These are phyloP conservation scores for Raja brachyura DNA, from an alignment of 2,113 vertebrate species.

Conservation along the genomic window DNA sequence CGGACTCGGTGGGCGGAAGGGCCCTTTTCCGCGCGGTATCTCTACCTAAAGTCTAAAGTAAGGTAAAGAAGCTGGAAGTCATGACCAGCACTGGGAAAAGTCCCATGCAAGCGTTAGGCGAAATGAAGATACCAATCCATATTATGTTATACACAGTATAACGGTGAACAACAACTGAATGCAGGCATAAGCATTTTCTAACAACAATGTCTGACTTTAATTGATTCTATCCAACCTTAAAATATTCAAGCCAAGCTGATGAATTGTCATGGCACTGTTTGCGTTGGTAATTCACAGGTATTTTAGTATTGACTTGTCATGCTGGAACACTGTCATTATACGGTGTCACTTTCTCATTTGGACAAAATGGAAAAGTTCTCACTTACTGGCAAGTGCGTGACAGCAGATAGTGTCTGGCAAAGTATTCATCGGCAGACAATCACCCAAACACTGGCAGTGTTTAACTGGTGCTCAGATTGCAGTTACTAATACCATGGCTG, in stretches of 20 bases:
- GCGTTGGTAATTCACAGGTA: neutral
- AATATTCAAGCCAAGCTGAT: neutral
- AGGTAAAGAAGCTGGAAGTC: neutral
- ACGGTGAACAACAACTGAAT: neutral
- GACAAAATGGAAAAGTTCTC: neutral
- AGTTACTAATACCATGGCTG: neutral
- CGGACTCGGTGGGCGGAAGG: too few species aligned
- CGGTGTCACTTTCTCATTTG: constrained; percentile 18
- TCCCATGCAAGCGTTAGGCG: too few species aligned
- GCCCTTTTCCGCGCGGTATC: too few species aligned
- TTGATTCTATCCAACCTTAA: neutral
- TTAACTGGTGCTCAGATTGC: neutral
- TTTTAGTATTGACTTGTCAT: neutral
- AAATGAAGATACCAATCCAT: neutral
- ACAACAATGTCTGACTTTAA: neutral
- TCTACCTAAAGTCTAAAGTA: too few species aligned
- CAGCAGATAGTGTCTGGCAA: neutral
- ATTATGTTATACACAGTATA: neutral
- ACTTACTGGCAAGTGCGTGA: neutral
- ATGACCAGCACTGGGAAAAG: neutral
- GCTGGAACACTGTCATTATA: neutral
- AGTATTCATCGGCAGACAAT: neutral
- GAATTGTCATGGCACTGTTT: neutral
- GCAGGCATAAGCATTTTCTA: neutral
- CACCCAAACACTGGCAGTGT: neutral